Evolutionary conservation across 2,113 vertebrate species (phyloP), one percentile per base, ranked within the genome.

Genomic region (Clarias magur): DNA sequence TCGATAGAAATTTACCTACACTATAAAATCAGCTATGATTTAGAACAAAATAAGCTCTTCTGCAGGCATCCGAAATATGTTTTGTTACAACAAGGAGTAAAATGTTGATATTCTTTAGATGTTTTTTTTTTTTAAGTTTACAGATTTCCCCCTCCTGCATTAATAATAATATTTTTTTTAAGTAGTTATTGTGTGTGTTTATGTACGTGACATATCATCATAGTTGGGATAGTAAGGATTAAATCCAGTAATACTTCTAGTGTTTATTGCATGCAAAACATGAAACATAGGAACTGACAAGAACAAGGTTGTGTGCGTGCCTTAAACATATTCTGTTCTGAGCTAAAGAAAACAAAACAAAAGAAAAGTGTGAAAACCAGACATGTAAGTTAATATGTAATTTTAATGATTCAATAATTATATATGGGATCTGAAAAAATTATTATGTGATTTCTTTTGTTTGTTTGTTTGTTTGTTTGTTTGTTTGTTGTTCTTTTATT

Each of bases 221-320:
- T 25, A 8, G 21, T 79, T 7, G 27, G 42, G 42, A 48, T 48
- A 80, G n/a, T 80, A 80, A 59, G 17, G 56, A 80, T 19, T 27
- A 8, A 80, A 59, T 80, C 12, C 78, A 80, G 9, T 76, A 23
- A 38, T 38, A 38, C 73, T 54, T 5, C 73, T 76, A 5, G 42
- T 80, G 78, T 80, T 67, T 57, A 68, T 54, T 68, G n/a, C 42
- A 57, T 56, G 48, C 42, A 56, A 65, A 70, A 70, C 82, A 83
- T 83, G 65, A 56, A 83, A 54, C 82, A 56, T 27, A 70, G 65
- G 54, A 70, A 70, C 62, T 27, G 81, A 82, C 60, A 65, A 54
- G 42, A 27, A 83, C 81, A 83, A 70, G 65, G 82, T 83, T 42
- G 42, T 16, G 21, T 80, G 42, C n/a, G 21, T 80, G 16, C 12